These are phyloP conservation scores for Eucera pruinosa DNA, from an alignment of 2,888 invertebrate species.

Conservation along the genomic window DNA sequence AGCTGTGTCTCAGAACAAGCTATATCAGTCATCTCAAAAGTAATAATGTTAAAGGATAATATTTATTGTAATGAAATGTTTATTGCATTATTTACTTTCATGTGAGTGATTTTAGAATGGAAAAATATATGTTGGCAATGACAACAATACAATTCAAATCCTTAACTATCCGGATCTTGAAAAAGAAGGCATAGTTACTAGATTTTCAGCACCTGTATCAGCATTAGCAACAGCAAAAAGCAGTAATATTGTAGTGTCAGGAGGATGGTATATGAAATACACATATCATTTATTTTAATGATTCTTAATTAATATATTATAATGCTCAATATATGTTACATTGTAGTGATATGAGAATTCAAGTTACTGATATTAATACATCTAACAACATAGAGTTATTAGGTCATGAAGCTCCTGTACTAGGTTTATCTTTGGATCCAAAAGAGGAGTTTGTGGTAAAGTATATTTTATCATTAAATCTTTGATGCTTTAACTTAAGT, in stretches of 20 bases:
- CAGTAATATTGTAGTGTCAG: slow-evolving; percentile 81
- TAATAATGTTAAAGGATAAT: slow-evolving; percentile 41
- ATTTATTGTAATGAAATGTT: neutral
- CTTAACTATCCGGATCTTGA: slow-evolving; percentile 93
- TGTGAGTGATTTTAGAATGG: slow-evolving; percentile 82
- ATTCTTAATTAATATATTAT: slow-evolving; percentile 22
- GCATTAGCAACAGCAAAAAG: slow-evolving; percentile 90
- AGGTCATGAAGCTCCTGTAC: slow-evolving; percentile 88
- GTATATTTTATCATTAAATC: slow-evolving; percentile 22
- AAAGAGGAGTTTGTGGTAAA: slow-evolving; percentile 86
- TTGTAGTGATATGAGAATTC: slow-evolving; percentile 87
- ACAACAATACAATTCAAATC: slow-evolving; percentile 93
- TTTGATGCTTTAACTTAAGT: too few relatives aligned
- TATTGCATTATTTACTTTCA: neutral
- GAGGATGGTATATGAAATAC: slow-evolving; percentile 85
- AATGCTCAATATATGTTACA: slow-evolving; percentile 7
- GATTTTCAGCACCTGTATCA: slow-evolving; percentile 95
- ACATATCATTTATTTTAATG: neutral
- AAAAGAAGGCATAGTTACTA: slow-evolving; percentile 93
- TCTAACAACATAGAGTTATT: slow-evolving; percentile 83
- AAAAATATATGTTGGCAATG: slow-evolving; percentile 91
- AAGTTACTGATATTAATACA: slow-evolving; percentile 85
- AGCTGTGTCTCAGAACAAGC: slow-evolving; percentile 94
- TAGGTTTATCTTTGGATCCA: slow-evolving; percentile 88
- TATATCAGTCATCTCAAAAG: slow-evolving; percentile 87